phyloP scores from a whole-genome alignment of 2,797 vertebrate species.

The Pseudopleuronectes americanus region DNA sequence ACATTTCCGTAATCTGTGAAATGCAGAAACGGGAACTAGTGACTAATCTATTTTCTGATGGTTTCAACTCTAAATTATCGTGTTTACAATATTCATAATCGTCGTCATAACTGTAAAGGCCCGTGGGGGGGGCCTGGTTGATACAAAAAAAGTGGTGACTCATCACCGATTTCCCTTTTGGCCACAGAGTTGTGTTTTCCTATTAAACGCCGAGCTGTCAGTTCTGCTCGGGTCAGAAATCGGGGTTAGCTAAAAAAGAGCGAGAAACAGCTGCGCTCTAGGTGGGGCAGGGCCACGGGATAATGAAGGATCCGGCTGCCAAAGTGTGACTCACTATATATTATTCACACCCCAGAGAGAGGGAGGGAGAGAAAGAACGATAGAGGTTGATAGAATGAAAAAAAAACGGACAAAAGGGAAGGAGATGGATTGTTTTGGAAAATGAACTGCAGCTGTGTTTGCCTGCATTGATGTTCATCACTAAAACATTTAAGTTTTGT shows the following conservation, averaged over 20 bases:
- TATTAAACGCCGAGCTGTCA: slow-evolving; percentile 41
- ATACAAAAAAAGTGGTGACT: neutral
- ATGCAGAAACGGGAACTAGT: too few species aligned
- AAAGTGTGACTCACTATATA: slow-evolving; percentile 78
- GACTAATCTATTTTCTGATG: neutral
- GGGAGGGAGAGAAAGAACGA: slow-evolving; percentile 43
- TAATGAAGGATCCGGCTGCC: slow-evolving; percentile 71
- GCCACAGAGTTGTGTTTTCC: slow-evolving; percentile 20
- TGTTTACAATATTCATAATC: neutral
- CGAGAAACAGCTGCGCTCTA: slow-evolving; percentile 75
- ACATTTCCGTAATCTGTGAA: too few species aligned
- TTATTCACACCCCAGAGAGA: slow-evolving; percentile 58
- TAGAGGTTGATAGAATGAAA: slow-evolving; percentile 7
- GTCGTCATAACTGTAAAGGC: neutral
- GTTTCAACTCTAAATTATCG: neutral
- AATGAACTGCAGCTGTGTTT: neutral
- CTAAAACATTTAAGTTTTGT: neutral
- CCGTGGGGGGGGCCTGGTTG: neutral
- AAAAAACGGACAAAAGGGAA: slow-evolving; percentile 10
- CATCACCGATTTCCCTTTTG: slow-evolving; percentile 20
- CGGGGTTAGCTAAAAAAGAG: slow-evolving; percentile 50
- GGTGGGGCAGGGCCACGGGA: slow-evolving; percentile 62
- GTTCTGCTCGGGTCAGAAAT: slow-evolving; percentile 46
- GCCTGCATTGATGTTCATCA: too few species aligned
- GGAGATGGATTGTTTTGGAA: neutral